Evolutionary conservation across 2,888 invertebrate species (phyloP), one percentile per base, ranked within the genome.

Genomic region (Limnephilus marmoratus): DNA sequence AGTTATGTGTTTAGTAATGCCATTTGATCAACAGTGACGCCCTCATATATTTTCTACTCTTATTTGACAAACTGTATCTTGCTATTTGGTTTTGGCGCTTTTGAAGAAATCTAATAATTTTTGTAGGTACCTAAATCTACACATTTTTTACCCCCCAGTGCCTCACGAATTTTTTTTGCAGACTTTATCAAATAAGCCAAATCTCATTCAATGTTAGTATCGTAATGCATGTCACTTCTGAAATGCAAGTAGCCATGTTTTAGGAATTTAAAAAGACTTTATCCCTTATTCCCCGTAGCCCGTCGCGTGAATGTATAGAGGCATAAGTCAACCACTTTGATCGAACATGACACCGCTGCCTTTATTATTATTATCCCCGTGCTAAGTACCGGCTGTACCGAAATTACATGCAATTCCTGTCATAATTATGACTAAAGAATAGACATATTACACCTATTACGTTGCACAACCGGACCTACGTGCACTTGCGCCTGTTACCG

Each of bases 381-480:
- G 68, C 68, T 83, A 83, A 83, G 83, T 83, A 83, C 83, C 34
- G 83, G 37, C 41, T 41, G 34, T 83, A 41, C 37, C 34, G 34
- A 83, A 83, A 83, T 83, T 83, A 83, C 83, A 83, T 34, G 83
- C 83, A 34, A 15, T 83, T 83, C 83, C 15, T 83, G 83, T 83
- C 83, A 83, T 83, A 83, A 83, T 83, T 34, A 83, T 37, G 34
- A 68, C 41, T 83, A 41, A 83, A 83, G 41, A 83, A 83, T 83
- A 41, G 34, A 83, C 24, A n/a, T 41, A 83, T 83, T 41, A 37
- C 83, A 83, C 37, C 24, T 24, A 68, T 68, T 68, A 68, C 68
- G 68, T 68, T 68, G 68, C 68, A 68, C n/a, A 68, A 24, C 68
- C 68, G 24, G 68, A 24, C 68, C 24, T 24, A 24, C 24, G 0